Conservation (phyloP, 2,888 invertebrate species). For the Kuschelorhynchus macadamiae region DNA sequence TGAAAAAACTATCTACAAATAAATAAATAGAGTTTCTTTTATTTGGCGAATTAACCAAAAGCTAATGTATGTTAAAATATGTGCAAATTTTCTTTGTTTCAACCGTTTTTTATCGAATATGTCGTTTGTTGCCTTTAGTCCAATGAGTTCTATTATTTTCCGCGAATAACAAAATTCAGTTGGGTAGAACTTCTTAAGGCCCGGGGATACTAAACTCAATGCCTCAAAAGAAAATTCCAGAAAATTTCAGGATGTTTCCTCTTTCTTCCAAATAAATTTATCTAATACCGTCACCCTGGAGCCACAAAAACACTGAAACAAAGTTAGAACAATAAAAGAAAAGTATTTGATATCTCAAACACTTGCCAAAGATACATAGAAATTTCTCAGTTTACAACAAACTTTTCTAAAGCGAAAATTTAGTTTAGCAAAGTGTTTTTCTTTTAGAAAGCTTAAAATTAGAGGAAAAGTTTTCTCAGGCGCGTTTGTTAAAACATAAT, state of each 20-base stretch:
- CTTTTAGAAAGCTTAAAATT: constrained; percentile 23
- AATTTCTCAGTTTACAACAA: constrained; percentile 33
- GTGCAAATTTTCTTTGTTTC: no score
- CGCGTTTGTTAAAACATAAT: not conserved
- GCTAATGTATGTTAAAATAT: no score
- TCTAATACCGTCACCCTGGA: not conserved
- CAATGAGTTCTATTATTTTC: no score
- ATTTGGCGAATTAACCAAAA: no score
- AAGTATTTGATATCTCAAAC: constrained; percentile 37
- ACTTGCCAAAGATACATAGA: constrained; percentile 40
- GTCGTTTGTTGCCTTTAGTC: no score
- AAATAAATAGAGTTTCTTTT: no score
- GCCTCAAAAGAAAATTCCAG: not conserved
- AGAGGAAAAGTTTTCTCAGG: constrained; percentile 11
- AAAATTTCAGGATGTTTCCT: not conserved
- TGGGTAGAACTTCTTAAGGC: not conserved
- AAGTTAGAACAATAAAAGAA: constrained; percentile 40
- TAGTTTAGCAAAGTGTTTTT: constrained; percentile 37
- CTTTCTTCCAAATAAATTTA: not conserved
- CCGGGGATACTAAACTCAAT: no score
- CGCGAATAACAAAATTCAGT: not conserved
- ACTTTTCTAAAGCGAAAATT: constrained; percentile 36
- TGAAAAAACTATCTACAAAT: no score
- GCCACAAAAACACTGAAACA: constrained; percentile 7
- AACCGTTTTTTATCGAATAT: no score